A percentile compares a stretch with the other conserved stretches of the same genome.
These are phyloP conservation scores for Heliconius cydno DNA, from an alignment of 2,888 invertebrate genomes.

Conservation along the genomic window DNA sequence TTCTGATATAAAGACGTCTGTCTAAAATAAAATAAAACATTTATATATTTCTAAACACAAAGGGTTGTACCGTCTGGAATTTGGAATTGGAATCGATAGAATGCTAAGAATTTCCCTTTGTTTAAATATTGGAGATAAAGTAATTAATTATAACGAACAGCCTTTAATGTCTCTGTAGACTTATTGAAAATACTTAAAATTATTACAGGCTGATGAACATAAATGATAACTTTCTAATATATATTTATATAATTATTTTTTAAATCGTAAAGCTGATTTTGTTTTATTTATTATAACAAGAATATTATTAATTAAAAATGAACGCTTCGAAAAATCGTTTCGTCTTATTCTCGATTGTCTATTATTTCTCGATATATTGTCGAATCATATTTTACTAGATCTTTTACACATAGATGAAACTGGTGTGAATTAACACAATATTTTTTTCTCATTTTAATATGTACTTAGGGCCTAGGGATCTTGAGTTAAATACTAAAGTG, in stretches of 20 bases:
- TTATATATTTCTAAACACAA: conserved; percentile 78
- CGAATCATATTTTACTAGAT: too few relatives aligned
- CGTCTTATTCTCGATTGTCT: not conserved
- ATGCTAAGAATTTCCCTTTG: conserved; percentile 80
- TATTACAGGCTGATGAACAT: conserved; percentile 19
- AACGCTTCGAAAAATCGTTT: not conserved
- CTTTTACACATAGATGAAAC: too few relatives aligned
- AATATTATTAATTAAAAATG: not conserved
- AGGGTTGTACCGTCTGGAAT: conserved; percentile 77
- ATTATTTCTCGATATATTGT: not conserved
- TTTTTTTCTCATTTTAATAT: too few relatives aligned
- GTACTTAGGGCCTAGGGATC: too few relatives aligned
- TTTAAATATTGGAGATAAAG: conserved; percentile 74
- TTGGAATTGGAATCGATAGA: conserved; percentile 75
- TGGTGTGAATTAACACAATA: too few relatives aligned
- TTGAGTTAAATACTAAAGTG: too few relatives aligned
- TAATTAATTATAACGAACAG: conserved; percentile 70
- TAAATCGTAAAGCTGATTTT: not conserved
- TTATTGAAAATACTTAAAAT: conserved; percentile 13
- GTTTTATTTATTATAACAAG: not conserved
- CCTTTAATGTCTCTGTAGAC: not conserved
- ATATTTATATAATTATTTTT: not conserved
- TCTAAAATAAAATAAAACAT: conserved; percentile 73
- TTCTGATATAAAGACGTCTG: conserved; percentile 53
- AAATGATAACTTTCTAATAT: conserved; percentile 9